Evolutionary conservation across 1,140 invertebrate species (phyloP).

Genomic region (Lepidurus arcticus): DNA sequence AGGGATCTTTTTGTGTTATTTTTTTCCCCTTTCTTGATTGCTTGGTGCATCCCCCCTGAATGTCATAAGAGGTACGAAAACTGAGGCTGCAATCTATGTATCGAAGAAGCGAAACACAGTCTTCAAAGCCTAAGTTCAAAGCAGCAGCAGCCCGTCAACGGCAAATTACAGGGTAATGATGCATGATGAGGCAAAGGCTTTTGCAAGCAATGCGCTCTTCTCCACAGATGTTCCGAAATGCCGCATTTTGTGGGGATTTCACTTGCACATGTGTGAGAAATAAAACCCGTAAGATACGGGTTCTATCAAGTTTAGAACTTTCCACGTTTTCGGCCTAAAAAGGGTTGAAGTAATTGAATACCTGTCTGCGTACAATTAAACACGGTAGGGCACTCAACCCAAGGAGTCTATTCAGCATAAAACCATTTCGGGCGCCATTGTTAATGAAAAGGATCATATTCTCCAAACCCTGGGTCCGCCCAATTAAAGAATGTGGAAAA

Average conservation of each 20-base stretch:
- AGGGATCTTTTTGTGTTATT: neutral
- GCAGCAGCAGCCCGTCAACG: neutral
- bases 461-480: neutral
- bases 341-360: neutral
- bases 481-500: neutral
- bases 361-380: neutral
- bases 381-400: neutral
- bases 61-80: neutral
- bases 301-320: neutral
- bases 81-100: neutral
- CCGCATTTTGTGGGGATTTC: neutral
- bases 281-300: neutral
- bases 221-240: neutral
- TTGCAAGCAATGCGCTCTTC: neutral
- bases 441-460: neutral
- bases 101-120: neutral
- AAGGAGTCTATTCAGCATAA: neutral
- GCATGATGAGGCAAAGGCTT: neutral
- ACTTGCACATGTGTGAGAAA: neutral
- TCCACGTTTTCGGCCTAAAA: neutral
- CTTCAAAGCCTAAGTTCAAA: neutral
- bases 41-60: neutral
- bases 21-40: neutral
- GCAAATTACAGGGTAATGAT: conserved; percentile 1
- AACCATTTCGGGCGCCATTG: neutral